These are phyloP conservation scores for Microctonus aethiopoides DNA, from an alignment of 2,888 invertebrate genomes.

Conservation along the genomic window DNA sequence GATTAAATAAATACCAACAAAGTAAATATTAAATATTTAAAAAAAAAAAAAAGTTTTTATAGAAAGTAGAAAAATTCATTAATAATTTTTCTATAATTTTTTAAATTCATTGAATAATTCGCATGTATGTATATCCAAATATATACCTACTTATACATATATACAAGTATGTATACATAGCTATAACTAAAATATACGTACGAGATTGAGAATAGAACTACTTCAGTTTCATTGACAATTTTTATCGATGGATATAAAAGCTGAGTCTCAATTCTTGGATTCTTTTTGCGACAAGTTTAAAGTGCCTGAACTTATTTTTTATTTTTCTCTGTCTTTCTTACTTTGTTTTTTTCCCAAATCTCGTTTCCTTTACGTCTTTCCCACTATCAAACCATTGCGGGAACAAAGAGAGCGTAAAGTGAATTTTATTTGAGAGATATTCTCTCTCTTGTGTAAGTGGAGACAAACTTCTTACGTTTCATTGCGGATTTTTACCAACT, in stretches of 20 bases:
- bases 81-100: no score
- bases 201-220: background rate
- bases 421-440: conserved; percentile 19
- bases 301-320: conserved; percentile 3
- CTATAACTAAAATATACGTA: background rate
- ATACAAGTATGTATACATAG: no score
- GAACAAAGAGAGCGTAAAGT: conserved; percentile 19
- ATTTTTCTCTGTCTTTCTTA: background rate
- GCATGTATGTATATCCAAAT: no score
- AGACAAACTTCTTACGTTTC: conserved; percentile 55
- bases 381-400: background rate
- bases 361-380: background rate
- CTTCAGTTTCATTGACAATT: background rate
- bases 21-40: no score
- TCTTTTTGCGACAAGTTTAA: background rate
- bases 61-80: no score
- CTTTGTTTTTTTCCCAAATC: background rate
- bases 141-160: no score
- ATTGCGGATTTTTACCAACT: conserved; percentile 57
- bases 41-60: no score
- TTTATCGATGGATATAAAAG: background rate
- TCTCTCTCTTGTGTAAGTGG: conserved; percentile 7
- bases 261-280: background rate
- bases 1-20: no score
- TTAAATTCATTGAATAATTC: no score